These are phyloP conservation scores for Gymnoscopelus microlampas DNA, from an alignment of 2,797 vertebrate species.

Conservation along the genomic window DNA sequence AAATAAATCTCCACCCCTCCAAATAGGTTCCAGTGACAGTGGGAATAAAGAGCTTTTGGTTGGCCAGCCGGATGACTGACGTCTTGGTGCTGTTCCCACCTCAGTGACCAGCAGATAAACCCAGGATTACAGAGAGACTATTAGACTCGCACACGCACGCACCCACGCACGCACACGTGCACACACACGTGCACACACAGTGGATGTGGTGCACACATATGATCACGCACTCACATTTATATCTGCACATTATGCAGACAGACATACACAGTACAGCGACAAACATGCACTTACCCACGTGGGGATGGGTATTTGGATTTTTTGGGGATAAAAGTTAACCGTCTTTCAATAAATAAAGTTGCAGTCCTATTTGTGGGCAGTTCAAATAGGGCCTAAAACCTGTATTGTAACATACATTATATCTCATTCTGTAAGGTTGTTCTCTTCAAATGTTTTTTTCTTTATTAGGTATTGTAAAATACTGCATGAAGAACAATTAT, in stretches of 20 bases:
- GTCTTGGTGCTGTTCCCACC: constrained; percentile 73
- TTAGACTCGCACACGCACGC: constrained; percentile 46
- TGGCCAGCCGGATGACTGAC: constrained; percentile 80
- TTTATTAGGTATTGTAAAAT: too few relatives aligned
- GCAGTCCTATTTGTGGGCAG: too few relatives aligned
- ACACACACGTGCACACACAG: neutral
- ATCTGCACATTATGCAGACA: neutral
- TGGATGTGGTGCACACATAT: neutral
- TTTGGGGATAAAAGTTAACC: too few relatives aligned
- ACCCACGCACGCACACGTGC: neutral
- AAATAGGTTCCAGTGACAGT: constrained; percentile 84
- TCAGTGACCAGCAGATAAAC: constrained; percentile 76
- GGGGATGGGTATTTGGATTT: too few relatives aligned
- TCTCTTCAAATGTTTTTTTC: too few relatives aligned
- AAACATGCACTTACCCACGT: constrained; percentile 6
- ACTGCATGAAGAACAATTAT: too few relatives aligned
- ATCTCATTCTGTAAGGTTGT: too few relatives aligned
- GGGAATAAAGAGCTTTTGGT: constrained; percentile 83
- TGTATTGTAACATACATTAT: too few relatives aligned
- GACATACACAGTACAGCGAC: neutral
- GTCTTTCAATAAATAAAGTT: too few relatives aligned
- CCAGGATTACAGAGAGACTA: constrained; percentile 70
- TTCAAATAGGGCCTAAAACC: too few relatives aligned
- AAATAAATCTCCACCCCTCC: constrained; percentile 82
- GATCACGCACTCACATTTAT: neutral